Evolutionary conservation across 1,140 invertebrate genomes (phyloP), one percentile per base, ranked within the genome.

Genomic region (Drosophila pseudoananassae): DNA sequence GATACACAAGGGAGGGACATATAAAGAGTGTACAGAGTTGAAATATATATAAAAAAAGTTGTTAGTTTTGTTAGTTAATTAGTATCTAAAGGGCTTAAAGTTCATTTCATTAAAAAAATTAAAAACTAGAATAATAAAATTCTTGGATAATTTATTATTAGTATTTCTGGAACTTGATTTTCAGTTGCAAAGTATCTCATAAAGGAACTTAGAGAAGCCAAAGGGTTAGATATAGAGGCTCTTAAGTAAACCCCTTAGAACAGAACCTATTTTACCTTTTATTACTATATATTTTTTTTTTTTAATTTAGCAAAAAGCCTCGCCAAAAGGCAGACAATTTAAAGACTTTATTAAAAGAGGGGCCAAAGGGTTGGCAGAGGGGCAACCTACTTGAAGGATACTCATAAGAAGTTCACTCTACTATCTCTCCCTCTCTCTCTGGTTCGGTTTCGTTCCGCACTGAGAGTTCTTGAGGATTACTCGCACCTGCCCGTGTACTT

Each of bases 251-350:
- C 20, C 20, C 20, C 20, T 2, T 20, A 3, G 0, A 20, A 45
- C 38, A 64, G 57, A 63, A 53, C 20, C 60, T 9, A 61, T 46
- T 69, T 69, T 49, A 49, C 29, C 46, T 54, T 65, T 63, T 43
- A 17, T 46, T 46, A 4, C 9, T 10, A 59, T 45, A 12, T 36
- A 31, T 51, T 83, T 85, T 84, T 76, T 64, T 84, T 75, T 83
- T 56, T 81, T 87, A 81, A 85, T 85, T 85, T 87, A 70, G 82
- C 82, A 87, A 85, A 85, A 81, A 85, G 82, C 82, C 75, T 85
- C 75, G 68, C 69, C 60, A 85, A 85, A 82, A 74, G 69, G 58
- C 78, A 71, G 56, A 84, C 82, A 85, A 81, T 81, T 85, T 78
- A 78, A 78, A 55, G 73, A 84, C 76, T 84, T 85, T 66, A 85